A percentile compares a stretch with the other conserved stretches of the same genome.
phyloP scores from a whole-genome alignment of 2,888 invertebrate species.

The Caenorhabditis afra region DNA sequence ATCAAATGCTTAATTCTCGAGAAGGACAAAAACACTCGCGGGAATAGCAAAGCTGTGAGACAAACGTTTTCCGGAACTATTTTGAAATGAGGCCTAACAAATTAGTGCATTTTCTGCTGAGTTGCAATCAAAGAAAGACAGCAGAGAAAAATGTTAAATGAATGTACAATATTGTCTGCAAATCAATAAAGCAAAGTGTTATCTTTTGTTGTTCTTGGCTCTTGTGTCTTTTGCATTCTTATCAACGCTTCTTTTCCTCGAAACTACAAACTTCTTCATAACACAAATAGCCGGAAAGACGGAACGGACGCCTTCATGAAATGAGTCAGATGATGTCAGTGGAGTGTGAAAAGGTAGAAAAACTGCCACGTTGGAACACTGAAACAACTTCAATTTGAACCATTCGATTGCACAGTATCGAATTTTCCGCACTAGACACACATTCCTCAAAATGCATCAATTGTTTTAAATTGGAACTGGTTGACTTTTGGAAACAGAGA shows the following conservation, averaged over 20 bases:
- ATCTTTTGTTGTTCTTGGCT: conserved; percentile 50
- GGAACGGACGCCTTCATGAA: neutral
- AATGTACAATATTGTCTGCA: conserved; percentile 10
- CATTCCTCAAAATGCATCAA: neutral
- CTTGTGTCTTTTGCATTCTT: conserved; percentile 40
- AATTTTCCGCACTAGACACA: conserved; percentile 31
- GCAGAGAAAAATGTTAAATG: conserved; percentile 20
- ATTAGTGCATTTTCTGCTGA: neutral
- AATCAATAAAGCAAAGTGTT: conserved; percentile 43
- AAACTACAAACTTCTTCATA: conserved; percentile 17
- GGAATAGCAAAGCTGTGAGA: conserved; percentile 1
- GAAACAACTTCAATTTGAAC: neutral
- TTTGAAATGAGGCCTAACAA: no score
- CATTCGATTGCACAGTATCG: conserved; percentile 48
- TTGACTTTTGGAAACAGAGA: conserved; percentile 7
- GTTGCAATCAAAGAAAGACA: conserved; percentile 9
- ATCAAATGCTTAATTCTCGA: neutral
- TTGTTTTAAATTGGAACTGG: conserved; percentile 31
- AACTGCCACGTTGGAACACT: neutral
- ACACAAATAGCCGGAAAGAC: neutral
- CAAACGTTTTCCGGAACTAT: neutral
- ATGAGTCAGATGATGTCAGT: no score
- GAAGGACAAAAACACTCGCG: neutral
- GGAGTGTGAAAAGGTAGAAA: neutral
- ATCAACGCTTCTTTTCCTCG: conserved; percentile 23